Percentiles rank a stretch among this genome's conserved stretches.
Evolutionary conservation across 2,797 vertebrate species (phyloP).

Genomic region (Sebastes baramenuke): DNA sequence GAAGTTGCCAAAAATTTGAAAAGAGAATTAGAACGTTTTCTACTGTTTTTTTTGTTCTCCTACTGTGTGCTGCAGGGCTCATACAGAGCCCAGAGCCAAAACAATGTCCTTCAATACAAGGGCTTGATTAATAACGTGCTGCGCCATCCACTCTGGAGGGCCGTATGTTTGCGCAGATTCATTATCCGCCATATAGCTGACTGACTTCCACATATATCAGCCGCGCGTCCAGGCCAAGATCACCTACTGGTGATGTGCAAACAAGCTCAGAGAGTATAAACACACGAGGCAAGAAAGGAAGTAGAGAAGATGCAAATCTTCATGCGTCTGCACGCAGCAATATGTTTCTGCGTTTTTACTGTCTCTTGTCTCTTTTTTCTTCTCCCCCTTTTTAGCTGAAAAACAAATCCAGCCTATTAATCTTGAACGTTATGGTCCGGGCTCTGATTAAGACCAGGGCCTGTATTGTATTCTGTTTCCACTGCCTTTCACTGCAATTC

Average conservation of each 20-base stretch:
- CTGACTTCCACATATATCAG: conserved; percentile 51
- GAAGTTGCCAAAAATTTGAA: conserved; percentile 4
- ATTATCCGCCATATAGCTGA: conserved; percentile 38
- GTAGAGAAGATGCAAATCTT: conserved; percentile 29
- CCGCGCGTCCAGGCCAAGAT: conserved; percentile 20
- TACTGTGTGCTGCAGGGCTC: conserved; percentile 4
- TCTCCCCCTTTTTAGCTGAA: conserved; percentile 31
- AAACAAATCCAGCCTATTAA: conserved; percentile 66
- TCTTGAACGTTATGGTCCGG: conserved; percentile 58
- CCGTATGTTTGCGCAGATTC: conserved; percentile 41
- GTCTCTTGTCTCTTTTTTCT: conserved; percentile 35
- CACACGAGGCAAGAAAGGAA: conserved; percentile 3
- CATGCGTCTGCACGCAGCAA: conserved; percentile 8
- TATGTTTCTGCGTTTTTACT: conserved; percentile 23
- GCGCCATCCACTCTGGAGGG: conserved; percentile 30
- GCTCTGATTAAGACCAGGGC: conserved; percentile 74
- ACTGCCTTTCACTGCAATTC: conserved; percentile 59
- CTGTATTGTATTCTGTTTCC: conserved; percentile 72
- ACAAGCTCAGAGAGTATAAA: conserved; percentile 32
- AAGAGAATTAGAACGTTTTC: conserved; percentile 1
- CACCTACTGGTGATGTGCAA: conserved; percentile 44
- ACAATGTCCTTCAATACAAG: conserved; percentile 26
- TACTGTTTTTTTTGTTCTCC: neutral
- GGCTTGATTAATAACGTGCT: conserved; percentile 44
- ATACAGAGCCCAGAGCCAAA: conserved; percentile 16